Conservation (phyloP, 2,888 invertebrate genomes). For the Sesia apiformis region DNA sequence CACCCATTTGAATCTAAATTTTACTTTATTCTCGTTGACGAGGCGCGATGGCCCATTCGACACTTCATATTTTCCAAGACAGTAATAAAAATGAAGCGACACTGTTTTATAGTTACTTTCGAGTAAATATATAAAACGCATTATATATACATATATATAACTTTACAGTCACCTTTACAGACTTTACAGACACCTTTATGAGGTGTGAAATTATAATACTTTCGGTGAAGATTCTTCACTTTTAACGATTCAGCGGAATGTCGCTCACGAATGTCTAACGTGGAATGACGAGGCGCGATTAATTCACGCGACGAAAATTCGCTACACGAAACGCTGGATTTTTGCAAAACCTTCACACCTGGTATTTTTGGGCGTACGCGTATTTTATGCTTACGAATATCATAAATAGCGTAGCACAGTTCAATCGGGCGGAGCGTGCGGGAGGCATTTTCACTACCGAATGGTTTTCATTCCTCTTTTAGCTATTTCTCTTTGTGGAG, state of each 20-base stretch:
- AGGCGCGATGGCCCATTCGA: slow-evolving; percentile 27
- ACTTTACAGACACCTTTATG: background rate
- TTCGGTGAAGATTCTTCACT: slow-evolving; percentile 13
- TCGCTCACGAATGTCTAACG: slow-evolving; percentile 9
- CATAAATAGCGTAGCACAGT: slow-evolving; percentile 1
- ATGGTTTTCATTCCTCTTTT: slow-evolving; percentile 16
- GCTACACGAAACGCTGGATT: slow-evolving; percentile 33
- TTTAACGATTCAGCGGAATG: slow-evolving; percentile 14
- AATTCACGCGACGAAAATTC: slow-evolving; percentile 61
- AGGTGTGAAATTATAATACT: too few relatives aligned
- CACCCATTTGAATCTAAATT: slow-evolving; percentile 56
- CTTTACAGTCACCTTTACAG: background rate
- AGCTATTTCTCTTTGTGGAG: slow-evolving; percentile 29
- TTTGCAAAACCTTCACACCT: slow-evolving; percentile 29
- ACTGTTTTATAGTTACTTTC: background rate
- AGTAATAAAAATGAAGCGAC: slow-evolving; percentile 43
- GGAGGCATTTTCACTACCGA: slow-evolving; percentile 24
- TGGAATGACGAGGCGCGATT: slow-evolving; percentile 47
- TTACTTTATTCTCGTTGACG: slow-evolving; percentile 39
- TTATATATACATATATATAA: background rate
- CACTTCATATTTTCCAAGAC: slow-evolving; percentile 33
- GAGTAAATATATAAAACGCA: background rate
- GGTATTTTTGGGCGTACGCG: slow-evolving; percentile 8
- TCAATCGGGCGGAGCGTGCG: slow-evolving; percentile 8
- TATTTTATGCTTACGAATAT: slow-evolving; percentile 4